Evolutionary conservation across 2,797 vertebrate genomes (phyloP).

Genomic region (Sarcophilus harrisii): DNA sequence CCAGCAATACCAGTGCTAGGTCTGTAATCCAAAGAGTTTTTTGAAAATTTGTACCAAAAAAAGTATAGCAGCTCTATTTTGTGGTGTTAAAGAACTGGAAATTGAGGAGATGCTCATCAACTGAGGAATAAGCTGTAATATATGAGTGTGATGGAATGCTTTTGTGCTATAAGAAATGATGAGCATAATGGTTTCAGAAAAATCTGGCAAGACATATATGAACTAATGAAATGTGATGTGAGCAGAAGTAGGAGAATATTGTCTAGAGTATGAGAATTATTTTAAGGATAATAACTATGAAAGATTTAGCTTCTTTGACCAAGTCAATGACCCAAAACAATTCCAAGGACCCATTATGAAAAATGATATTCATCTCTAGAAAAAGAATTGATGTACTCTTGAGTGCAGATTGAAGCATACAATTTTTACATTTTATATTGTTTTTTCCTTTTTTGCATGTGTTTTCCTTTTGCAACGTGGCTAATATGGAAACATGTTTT

Average conservation of each 20-base stretch:
- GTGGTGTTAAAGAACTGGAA: neutral
- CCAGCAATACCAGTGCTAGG: neutral
- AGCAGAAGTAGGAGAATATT: neutral
- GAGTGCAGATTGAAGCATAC: neutral
- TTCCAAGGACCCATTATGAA: neutral
- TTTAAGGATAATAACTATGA: neutral
- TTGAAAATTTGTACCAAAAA: neutral
- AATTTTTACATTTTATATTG: neutral
- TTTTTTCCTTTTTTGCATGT: neutral
- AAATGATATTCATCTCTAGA: neutral
- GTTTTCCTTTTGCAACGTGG: neutral
- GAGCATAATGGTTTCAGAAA: neutral
- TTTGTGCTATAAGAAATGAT: neutral
- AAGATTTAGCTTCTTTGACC: neutral
- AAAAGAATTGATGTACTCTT: neutral
- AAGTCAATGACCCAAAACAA: neutral
- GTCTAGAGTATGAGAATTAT: neutral
- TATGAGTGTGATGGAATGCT: neutral
- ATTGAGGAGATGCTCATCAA: neutral
- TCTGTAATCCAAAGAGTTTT: neutral
- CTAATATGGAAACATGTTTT: neutral
- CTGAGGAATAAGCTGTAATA: neutral
- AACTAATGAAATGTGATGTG: neutral
- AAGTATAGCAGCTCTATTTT: neutral
- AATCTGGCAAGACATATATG: neutral